These are phyloP conservation scores for Upupa epops DNA, from an alignment of 2,113 vertebrate genomes.

Conservation along the genomic window DNA sequence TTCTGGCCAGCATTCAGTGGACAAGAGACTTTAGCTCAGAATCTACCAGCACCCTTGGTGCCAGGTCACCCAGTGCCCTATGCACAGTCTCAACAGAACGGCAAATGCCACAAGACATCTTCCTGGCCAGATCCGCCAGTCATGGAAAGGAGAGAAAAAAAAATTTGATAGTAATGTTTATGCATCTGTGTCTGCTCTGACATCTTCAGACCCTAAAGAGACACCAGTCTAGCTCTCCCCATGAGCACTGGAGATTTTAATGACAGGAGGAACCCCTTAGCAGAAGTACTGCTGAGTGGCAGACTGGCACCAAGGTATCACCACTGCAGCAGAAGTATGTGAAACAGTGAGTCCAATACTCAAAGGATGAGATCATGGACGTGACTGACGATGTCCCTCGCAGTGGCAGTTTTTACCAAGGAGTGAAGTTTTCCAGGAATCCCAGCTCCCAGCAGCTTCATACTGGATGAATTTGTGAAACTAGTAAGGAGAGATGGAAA, in stretches of 20 bases:
- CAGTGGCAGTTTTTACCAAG: neutral
- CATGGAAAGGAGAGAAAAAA: neutral
- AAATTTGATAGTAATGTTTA: neutral
- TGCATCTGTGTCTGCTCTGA: neutral
- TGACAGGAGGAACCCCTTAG: neutral
- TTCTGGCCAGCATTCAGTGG: neutral
- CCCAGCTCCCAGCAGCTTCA: neutral
- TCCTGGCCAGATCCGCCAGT: neutral
- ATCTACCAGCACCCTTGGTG: neutral
- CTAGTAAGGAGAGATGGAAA: neutral
- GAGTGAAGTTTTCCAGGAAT: neutral
- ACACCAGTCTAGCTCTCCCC: neutral
- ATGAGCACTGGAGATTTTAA: neutral
- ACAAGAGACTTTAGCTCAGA: neutral
- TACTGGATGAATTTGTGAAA: neutral
- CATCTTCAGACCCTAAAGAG: neutral
- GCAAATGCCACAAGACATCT: neutral
- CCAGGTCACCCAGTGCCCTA: neutral
- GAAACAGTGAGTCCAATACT: neutral
- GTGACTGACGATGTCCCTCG: neutral
- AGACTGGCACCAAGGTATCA: neutral
- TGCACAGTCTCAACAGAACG: neutral
- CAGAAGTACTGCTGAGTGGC: neutral
- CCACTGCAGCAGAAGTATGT: neutral
- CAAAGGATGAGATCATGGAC: neutral